Evolutionary conservation across 2,113 vertebrate genomes (phyloP).

Genomic region (Alethe castanea): DNA sequence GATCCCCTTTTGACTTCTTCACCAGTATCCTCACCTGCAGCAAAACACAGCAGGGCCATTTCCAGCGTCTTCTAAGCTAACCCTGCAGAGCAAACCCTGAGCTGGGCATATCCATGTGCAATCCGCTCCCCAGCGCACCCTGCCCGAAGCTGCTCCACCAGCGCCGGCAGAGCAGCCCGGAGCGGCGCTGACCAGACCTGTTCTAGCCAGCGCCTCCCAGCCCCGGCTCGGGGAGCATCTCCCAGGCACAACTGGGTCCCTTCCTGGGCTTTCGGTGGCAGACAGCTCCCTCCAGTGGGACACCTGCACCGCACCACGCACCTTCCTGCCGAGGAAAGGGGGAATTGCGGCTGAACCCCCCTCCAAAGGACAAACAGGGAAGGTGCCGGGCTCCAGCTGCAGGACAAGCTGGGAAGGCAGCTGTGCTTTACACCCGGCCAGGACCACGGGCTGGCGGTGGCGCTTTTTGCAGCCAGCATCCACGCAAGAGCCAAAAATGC

Average conservation of each 20-base stretch:
- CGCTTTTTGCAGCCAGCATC: not conserved
- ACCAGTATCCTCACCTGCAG: not conserved
- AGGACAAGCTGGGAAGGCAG: not conserved
- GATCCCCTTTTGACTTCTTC: not conserved
- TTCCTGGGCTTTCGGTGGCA: not conserved
- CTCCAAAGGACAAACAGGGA: too few relatives aligned
- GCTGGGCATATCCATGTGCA: fast-evolving
- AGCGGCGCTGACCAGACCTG: fast-evolving
- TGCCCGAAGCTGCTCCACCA: not conserved
- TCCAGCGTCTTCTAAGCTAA: not conserved
- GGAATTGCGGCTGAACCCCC: fast-evolving
- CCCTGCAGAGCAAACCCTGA: not conserved
- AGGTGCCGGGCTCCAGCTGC: not conserved
- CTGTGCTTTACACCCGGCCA: not conserved
- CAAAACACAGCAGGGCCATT: not conserved
- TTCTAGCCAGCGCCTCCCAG: fast-evolving
- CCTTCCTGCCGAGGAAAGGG: not conserved
- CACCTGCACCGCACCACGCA: fast-evolving
- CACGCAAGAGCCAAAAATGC: not conserved
- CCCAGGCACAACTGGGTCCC: too few relatives aligned
- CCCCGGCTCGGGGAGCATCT: not conserved
- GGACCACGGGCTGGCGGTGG: fast-evolving
- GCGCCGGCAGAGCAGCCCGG: fast-evolving
- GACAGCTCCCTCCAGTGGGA: constrained; percentile 57
- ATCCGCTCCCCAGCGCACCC: not conserved